phyloP scores from a whole-genome alignment of 1,140 invertebrate genomes.

The Drosophila trapezifrons region DNA sequence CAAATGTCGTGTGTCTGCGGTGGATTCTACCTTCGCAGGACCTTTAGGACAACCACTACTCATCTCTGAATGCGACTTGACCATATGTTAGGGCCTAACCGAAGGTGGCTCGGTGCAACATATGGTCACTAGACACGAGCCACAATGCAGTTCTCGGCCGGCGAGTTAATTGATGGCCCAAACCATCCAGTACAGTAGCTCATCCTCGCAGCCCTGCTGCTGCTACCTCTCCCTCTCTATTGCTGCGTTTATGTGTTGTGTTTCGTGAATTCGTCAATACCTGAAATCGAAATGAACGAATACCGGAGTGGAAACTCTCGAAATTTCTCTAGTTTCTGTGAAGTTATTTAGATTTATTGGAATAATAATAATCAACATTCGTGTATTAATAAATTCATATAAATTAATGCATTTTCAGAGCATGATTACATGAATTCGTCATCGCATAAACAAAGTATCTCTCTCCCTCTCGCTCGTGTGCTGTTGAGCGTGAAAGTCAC shows the following conservation, averaged over 20 bases:
- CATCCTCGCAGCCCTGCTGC: slow-evolving; percentile 41
- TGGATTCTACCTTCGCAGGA: slow-evolving; percentile 20
- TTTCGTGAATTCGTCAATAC: neutral
- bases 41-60: slow-evolving; percentile 18
- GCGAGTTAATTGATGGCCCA: slow-evolving; percentile 73
- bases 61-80: slow-evolving; percentile 21
- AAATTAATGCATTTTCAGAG: neutral
- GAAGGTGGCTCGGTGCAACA: slow-evolving; percentile 54
- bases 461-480: slow-evolving; percentile 47
- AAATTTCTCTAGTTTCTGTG: neutral
- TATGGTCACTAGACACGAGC: slow-evolving; percentile 77
- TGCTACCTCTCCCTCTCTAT: neutral
- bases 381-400: neutral
- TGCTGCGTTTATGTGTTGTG: neutral
- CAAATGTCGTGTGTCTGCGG: slow-evolving; percentile 38
- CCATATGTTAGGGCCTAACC: slow-evolving; percentile 62
- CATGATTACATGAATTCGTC: neutral
- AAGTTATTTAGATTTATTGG: neutral
- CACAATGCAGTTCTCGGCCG: slow-evolving; percentile 44
- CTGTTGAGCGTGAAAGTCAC: slow-evolving; percentile 83
- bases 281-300: neutral
- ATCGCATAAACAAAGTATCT: neutral
- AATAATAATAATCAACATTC: neutral
- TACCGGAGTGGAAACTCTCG: neutral
- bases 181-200: slow-evolving; percentile 54